Base-by-base conservation (phyloP, 2,888 invertebrate genomes). In the Xylota sylvarum region DNA sequence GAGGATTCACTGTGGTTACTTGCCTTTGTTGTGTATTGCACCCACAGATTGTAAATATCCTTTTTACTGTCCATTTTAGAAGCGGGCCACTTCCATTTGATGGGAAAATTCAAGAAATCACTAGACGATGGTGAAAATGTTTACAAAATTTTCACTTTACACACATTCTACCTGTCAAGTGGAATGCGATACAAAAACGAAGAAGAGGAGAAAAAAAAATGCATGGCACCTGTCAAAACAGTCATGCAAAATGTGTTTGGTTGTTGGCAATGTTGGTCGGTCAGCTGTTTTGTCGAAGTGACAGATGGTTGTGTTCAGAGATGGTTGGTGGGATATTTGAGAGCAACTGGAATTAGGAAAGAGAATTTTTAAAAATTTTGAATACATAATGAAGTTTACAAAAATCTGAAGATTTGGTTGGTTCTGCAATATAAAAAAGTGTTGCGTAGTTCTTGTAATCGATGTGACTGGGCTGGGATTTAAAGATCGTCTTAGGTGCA, bases 21-120 rank as follows among this genome's bases (percentile, higher is more conserved):
- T 91, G 93, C 93, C 93, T 94, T 93, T 76, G 94, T 93, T 87
- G 93, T 93, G 89, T 94, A 94, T 89, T 94, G 93, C 88, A 94
- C 92, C 94, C 93, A 94, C 78, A 93, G 90, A 89, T 93, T 93
- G 90, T 94, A 93, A 88, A 94, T 93, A 89, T 93, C 93, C 88
- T 93, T 93, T 89, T 93, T 93, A 88, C 87, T 91, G 84, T 92
- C 91, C 91, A 91, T 91, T 86, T 87, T 78, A 88, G 88, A 86
- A 86, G 77, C 27, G 43, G 62, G 19, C 23, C 55, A 78, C 72
- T 82, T 73, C 86, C 67, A 77, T 77, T 72, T 30, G 43, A 43
- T 60, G 58, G 62, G 12, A 50, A 72, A 77, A 72, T 64, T 50
- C 52, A 58, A 48, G 32, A 65, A 72, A 69, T 37, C 70, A 62